Evolutionary conservation across 2,888 invertebrate species (phyloP).

Genomic region (Tenthredo distinguenda): DNA sequence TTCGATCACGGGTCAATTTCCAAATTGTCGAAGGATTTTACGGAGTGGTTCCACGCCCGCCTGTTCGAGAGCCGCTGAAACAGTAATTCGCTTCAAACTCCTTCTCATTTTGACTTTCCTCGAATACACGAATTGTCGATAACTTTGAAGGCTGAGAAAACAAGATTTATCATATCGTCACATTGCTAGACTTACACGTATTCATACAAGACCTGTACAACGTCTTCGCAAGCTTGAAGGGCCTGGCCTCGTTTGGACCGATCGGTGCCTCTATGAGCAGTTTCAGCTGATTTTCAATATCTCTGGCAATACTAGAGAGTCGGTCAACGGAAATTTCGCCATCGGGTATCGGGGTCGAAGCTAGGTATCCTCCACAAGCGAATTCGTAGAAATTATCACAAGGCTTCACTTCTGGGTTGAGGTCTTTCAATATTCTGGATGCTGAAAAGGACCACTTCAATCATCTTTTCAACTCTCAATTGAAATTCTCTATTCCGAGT

Average conservation of each 20-base stretch:
- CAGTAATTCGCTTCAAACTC: not conserved
- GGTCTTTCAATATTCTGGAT: constrained; percentile 85
- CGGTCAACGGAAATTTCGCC: constrained; percentile 89
- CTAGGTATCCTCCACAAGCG: constrained; percentile 88
- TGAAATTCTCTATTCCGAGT: not conserved
- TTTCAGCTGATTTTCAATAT: constrained; percentile 87
- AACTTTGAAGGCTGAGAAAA: too few relatives aligned
- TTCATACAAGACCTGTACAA: constrained; percentile 94
- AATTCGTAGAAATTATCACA: constrained; percentile 92
- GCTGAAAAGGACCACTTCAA: constrained; percentile 77
- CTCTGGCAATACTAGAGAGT: constrained; percentile 87
- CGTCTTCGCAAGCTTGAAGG: constrained; percentile 88
- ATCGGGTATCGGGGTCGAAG: constrained; percentile 87
- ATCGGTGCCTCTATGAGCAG: constrained; percentile 85
- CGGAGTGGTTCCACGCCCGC: constrained; percentile 88
- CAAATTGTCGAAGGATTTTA: constrained; percentile 86
- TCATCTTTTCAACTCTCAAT: too few relatives aligned
- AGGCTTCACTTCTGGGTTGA: constrained; percentile 86
- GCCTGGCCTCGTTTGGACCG: constrained; percentile 82
- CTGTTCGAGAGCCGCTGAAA: constrained; percentile 88
- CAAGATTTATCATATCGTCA: not conserved
- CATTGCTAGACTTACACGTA: constrained; percentile 83
- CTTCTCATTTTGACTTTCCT: not conserved
- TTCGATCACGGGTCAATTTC: constrained; percentile 95
- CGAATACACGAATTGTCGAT: not conserved